phyloP scores from a whole-genome alignment of 2,797 vertebrate species.

The Microchirus variegatus region DNA sequence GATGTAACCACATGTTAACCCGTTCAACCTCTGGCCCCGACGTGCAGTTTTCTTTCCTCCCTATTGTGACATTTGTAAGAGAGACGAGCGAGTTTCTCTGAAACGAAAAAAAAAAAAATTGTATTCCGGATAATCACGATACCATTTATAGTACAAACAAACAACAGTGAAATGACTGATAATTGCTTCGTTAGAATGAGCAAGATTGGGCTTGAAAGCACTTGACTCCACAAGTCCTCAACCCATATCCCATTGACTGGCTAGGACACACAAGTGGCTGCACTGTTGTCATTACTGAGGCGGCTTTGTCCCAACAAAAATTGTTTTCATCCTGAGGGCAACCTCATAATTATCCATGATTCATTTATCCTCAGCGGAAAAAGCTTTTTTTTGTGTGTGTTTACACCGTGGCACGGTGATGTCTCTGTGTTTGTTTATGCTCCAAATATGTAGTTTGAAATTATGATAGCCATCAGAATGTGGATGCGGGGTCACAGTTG shows the following conservation, averaged over 20 bases:
- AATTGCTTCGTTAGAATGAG: slow-evolving; percentile 73
- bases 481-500: slow-evolving; percentile 31
- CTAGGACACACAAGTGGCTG: slow-evolving; percentile 66
- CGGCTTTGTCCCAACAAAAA: slow-evolving; percentile 66
- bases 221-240: slow-evolving; percentile 77
- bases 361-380: slow-evolving; percentile 59
- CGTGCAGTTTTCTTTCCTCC: slow-evolving; percentile 38
- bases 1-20: slow-evolving; percentile 27
- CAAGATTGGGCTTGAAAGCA: slow-evolving; percentile 73
- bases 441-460: slow-evolving; percentile 40
- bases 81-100: slow-evolving; percentile 56
- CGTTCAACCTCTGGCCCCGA: slow-evolving; percentile 5
- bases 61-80: slow-evolving; percentile 59
- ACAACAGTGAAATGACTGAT: slow-evolving; percentile 74
- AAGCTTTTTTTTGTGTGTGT: slow-evolving; percentile 69
- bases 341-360: slow-evolving; percentile 66
- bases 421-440: slow-evolving; percentile 53
- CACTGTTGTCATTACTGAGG: slow-evolving; percentile 69
- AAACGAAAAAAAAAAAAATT: slow-evolving; percentile 67
- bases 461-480: slow-evolving; percentile 20
- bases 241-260: slow-evolving; percentile 66
- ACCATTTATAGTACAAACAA: slow-evolving; percentile 73
- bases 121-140: slow-evolving; percentile 65
- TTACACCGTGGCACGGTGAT: slow-evolving; percentile 40
- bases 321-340: slow-evolving; percentile 65